Conservation (phyloP, 2,113 vertebrate genomes). For the Rostratula benghalensis region DNA sequence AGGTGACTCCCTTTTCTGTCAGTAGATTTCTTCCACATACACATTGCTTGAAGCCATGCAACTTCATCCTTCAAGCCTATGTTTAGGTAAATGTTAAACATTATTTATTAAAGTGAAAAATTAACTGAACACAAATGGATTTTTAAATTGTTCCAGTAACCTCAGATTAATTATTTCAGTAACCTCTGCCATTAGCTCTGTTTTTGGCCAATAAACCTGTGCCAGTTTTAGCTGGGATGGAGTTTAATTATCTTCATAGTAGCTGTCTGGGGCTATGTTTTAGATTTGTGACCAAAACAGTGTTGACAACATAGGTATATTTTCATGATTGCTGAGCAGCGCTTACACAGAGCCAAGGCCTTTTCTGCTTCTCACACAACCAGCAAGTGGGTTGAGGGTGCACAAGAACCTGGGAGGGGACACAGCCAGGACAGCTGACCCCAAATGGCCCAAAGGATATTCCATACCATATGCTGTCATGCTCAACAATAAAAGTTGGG, state of each 20-base stretch:
- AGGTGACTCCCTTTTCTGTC: not conserved
- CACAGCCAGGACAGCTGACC: not conserved
- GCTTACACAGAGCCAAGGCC: not conserved
- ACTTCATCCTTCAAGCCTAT: not conserved
- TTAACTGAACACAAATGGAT: not conserved
- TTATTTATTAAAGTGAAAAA: not conserved
- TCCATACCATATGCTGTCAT: rapidly evolving
- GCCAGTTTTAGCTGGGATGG: not conserved
- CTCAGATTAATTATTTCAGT: not conserved
- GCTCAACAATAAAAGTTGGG: not conserved
- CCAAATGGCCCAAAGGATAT: not conserved
- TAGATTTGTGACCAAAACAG: not conserved
- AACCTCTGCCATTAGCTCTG: not conserved
- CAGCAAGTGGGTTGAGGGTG: rapidly evolving
- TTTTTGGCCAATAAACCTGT: not conserved
- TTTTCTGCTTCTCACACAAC: not conserved
- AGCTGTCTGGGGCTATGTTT: not conserved
- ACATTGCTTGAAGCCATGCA: not conserved
- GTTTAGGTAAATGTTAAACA: not conserved
- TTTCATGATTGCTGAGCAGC: not conserved
- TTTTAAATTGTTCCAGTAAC: not conserved
- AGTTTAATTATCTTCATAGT: not conserved
- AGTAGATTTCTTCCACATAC: not conserved
- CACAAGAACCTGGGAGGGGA: not conserved
- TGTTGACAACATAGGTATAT: not conserved